Evolutionary conservation across 2,888 invertebrate species (phyloP), one percentile per base, ranked within the genome.

Genomic region (Acrobasis suavella): DNA sequence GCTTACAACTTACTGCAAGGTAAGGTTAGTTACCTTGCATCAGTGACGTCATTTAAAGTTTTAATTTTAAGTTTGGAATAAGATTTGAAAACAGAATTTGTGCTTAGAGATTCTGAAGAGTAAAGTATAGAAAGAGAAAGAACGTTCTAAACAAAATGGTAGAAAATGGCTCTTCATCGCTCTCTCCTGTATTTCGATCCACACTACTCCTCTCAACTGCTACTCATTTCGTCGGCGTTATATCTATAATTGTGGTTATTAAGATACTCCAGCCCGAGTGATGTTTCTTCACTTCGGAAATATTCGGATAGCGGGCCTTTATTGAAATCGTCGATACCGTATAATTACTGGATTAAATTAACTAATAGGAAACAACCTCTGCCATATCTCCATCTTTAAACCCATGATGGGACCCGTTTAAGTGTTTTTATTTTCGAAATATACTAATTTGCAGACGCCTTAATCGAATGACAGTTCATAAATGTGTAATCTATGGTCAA

Each of bases 171-270:
- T 12, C 50, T 16, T 49, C 58, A 42, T 54, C 50, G 60, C 60
- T 60, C 12, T 8, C 17, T 38, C 49, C 38, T 52, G 32, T 71
- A 71, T 70, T 62, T 5, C 22, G 61, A 58, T 60, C 50, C 49
- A 42, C 69, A n/a, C 8, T 65, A 46, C 64, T 62, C 12, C 14
- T 32, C 32, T 42, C 15, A 16, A 42, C 42, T 56, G 39, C 62
- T 64, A 62, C 67, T 69, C 67, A 64, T 67, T 65, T 60, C 65
- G 70, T 66, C 65, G 70, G 71, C 78, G 67, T 73, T 75, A 73
- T 78, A 81, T 82, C 83, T 80, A 80, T 87, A 83, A 83, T 82
- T 67, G 77, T 72, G 74, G 64, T 81, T 78, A 84, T 85, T 85
- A 82, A 85, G 81, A 85, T 82, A 83, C 69, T 66, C 64, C 67